Evolutionary conservation across 2,113 vertebrate species (phyloP).

Genomic region (Nothobranchius kuhntae): DNA sequence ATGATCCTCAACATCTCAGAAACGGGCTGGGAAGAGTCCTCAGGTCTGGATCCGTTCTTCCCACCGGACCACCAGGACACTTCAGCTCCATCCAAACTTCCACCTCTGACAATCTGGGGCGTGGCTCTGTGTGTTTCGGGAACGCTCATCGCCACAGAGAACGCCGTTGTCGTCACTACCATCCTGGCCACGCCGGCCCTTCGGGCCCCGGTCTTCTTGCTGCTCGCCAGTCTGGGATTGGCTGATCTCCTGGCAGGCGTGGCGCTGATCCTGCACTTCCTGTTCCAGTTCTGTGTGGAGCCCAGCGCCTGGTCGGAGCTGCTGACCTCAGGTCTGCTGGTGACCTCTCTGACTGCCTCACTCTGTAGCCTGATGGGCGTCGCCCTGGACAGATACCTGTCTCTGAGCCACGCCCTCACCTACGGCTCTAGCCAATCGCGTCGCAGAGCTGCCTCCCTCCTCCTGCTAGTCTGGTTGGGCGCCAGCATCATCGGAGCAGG

Average conservation of each 20-base stretch:
- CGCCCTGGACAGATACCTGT: conserved; percentile 92
- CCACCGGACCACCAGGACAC: conserved; percentile 57
- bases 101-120: conserved; percentile 85
- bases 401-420: conserved; percentile 90
- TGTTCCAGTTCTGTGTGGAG: conserved; percentile 83
- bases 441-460: conserved; percentile 84
- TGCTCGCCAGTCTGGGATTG: conserved; percentile 88
- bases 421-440: conserved; percentile 87
- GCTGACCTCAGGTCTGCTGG: conserved; percentile 86
- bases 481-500: conserved; percentile 84
- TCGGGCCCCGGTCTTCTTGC: conserved; percentile 88
- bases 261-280: conserved; percentile 88
- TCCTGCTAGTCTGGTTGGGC: conserved; percentile 86
- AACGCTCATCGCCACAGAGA: conserved; percentile 90
- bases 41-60: conserved; percentile 70
- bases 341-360: conserved; percentile 89
- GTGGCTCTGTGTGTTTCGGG: conserved; percentile 89
- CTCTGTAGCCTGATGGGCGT: conserved; percentile 91
- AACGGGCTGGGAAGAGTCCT: conserved; percentile 73
- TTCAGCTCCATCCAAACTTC: conserved; percentile 61
- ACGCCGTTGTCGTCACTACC: conserved; percentile 88
- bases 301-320: conserved; percentile 80
- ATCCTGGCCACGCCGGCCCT: conserved; percentile 87
- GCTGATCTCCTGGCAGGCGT: conserved; percentile 91
- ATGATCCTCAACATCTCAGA: conserved; percentile 76